phyloP scores from a whole-genome alignment of 2,797 vertebrate species.

The Clarias pachynema region DNA sequence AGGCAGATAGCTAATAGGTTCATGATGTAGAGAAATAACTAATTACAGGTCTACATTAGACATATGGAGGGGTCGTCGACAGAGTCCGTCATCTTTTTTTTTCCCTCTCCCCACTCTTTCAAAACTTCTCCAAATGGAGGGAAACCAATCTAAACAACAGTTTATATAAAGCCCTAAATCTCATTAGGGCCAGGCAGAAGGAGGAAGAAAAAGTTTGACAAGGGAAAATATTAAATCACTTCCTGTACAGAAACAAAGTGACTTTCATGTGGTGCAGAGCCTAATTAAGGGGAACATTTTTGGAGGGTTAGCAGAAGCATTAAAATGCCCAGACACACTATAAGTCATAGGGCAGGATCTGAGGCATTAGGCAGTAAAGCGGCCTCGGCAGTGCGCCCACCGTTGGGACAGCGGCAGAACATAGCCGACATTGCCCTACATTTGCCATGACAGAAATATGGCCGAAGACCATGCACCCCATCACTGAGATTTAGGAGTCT shows the following conservation, averaged over 20 bases:
- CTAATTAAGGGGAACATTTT: constrained; percentile 67
- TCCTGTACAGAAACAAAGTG: constrained; percentile 66
- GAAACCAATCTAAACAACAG: constrained; percentile 69
- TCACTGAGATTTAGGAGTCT: constrained; percentile 60
- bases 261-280: constrained; percentile 66
- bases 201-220: constrained; percentile 65
- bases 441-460: constrained; percentile 62
- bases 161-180: constrained; percentile 72
- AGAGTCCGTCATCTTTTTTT: constrained; percentile 58
- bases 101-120: constrained; percentile 49
- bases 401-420: constrained; percentile 55
- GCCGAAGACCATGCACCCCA: constrained; percentile 56
- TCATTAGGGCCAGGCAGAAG: constrained; percentile 66
- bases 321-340: constrained; percentile 53
- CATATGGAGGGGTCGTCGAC: constrained; percentile 55
- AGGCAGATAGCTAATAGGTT: constrained; percentile 65
- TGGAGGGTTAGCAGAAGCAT: constrained; percentile 56
- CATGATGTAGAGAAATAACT: constrained; percentile 67
- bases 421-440: constrained; percentile 56
- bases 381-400: constrained; percentile 52
- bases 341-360: constrained; percentile 58
- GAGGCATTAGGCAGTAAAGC: constrained; percentile 55
- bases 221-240: constrained; percentile 69
- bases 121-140: constrained; percentile 66
- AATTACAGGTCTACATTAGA: constrained; percentile 67